Conservation (phyloP, 2,113 vertebrate species). For the Neotoma lepida region DNA sequence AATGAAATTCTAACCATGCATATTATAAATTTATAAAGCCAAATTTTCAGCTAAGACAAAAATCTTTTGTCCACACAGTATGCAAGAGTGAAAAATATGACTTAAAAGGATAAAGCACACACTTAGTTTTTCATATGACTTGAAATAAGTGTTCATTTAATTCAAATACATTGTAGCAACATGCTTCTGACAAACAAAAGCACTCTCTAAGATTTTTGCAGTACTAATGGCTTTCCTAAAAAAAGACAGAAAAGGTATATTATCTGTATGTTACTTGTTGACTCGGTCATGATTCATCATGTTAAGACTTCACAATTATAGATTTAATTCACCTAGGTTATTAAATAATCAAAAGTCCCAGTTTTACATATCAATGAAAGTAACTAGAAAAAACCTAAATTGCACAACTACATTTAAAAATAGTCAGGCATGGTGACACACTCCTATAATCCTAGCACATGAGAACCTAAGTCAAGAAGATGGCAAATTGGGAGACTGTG, state of each 20-base stretch:
- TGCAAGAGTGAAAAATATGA: background rate
- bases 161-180: constrained; percentile 36
- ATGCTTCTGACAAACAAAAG: constrained; percentile 47
- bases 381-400: constrained; percentile 17
- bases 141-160: constrained; percentile 7
- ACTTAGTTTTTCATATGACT: constrained; percentile 27
- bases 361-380: constrained; percentile 54
- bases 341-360: constrained; percentile 39
- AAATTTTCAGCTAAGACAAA: background rate
- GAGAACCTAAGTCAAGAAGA: constrained; percentile 10
- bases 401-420: constrained; percentile 29
- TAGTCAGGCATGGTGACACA: constrained; percentile 1
- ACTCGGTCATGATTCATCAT: constrained; percentile 27
- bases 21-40: constrained; percentile 31
- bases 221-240: constrained; percentile 5
- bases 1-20: constrained; percentile 7
- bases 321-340: constrained; percentile 42
- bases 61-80: background rate
- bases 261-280: background rate
- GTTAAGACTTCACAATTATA: constrained; percentile 14
- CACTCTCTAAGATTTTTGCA: constrained; percentile 35
- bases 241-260: background rate
- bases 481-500: background rate
- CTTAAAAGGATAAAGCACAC: constrained; percentile 6
- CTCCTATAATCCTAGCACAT: background rate